Base-by-base conservation (phyloP, 1,140 invertebrate genomes). In the Drosophila varians region DNA sequence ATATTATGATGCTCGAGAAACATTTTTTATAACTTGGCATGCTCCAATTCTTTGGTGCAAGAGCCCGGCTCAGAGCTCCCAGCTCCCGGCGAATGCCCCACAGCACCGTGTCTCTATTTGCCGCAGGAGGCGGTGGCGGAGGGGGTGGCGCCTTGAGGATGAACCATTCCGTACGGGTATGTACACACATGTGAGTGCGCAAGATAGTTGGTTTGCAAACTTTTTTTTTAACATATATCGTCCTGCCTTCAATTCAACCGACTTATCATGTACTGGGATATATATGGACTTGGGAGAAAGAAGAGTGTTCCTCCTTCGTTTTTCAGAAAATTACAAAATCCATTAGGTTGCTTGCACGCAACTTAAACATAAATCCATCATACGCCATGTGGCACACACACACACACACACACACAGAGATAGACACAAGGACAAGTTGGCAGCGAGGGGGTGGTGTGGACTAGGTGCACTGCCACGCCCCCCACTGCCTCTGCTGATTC, bases 331-430 rank as follows among this genome's bases (percentile, higher is more conserved):
- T 87, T 87, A 87, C 82, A 87, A 87, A 87, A 87, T 87, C 82
- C 82, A 87, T 87, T 87, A 87, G 88, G 82, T 87, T 87, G 82
- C 82, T 87, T 87, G 82, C 82, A 87, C 82, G 82, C 82, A 87
- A 87, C 82, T 87, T 87, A 82, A 87, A 87, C 82, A 87, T 87
- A 87, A 87, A 87, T 87, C 82, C 82, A 87, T 87, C 82, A 87
- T 87, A 87, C 82, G 83, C 82, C 82, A 87, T 87, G 83, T 77
- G 72, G 77, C 74, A 75, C 77, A 70, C 62, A 68, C 45, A 61
- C 58, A 77, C 19, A 61, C 23, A 62, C 21, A 53, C 14, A 34
- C 11, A 12, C 3, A 11, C 11, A 68, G 26, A 48, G 45, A 45
- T n/a, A 58, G 28, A 60, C 36, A 31, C 38, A 62, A 42, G 72